Base-by-base conservation (phyloP, 2,113 vertebrate species). In the Eubucco bourcierii region DNA sequence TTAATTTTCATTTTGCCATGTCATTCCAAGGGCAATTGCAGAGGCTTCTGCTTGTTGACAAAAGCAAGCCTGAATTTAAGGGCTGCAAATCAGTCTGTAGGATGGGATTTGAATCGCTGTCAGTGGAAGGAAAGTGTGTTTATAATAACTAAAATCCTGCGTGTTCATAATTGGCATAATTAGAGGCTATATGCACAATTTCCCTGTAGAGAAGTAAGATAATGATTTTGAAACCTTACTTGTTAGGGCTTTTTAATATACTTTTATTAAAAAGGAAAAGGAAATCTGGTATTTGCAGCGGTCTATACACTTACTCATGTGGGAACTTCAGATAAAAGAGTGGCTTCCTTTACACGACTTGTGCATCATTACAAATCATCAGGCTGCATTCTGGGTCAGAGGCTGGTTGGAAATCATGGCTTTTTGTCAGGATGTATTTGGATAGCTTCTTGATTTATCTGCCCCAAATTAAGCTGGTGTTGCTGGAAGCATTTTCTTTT, bases 211-310 rank as follows among this genome's bases (percentile, higher is more conserved):
- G 92, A 74, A 88, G 63, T 41, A 33, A 88, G 90, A 81, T 95
- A 95, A 95, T 96, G 93, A 95, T 94, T 95, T 84, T 41, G 73
- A 90, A 95, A 88, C 88, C 88, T 93, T 96, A 86, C 94, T 96
- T 94, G 86, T 90, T 94, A 61, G 73, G 53, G 66, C 4, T 91
- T 93, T 94, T 95, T 90, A 93, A 94, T 95, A 94, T 86, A 80
- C 70, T 93, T 88, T 53, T 86, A 95, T 92, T 95, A 93, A 95
- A 96, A 95, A 90, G 83, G 77, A 95, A 95, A 85, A 95, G 94
- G 95, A 96, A 96, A 90, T 88, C 58, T 90, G 88, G 56, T 81
- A 39, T 96, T 93, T 90, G 77, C 74, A 93, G 83, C 3, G 1
- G 63, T 76, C 76, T 84, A n/a, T 90, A 76, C 83, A 68, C 58